Evolutionary conservation across 2,113 vertebrate species (phyloP), one percentile per base, ranked within the genome.

Genomic region (Tachycineta bicolor): DNA sequence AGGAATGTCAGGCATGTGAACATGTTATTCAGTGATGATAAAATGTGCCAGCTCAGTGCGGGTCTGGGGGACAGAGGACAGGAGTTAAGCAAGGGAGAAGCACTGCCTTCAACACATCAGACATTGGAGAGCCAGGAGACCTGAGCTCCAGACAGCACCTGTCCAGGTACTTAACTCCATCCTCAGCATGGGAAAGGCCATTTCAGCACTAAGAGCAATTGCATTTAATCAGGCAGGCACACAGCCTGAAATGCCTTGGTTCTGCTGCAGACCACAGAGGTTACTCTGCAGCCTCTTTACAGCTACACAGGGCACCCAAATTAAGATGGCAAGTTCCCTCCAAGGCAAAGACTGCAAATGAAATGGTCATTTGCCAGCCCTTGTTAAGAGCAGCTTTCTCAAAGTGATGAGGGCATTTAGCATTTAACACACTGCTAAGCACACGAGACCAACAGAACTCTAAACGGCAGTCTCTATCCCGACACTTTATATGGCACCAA

Each of bases 401-500:
- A 37, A 71, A 59, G n/a, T 6, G 37, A 50, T 2, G 6, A 82
- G 41, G 14, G n/a, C 17, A 78, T 87, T 90, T 53, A 76, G 70
- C 22, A 77, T 90, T 88, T 83, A 80, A 83, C 1, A 5, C 25
- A n/a, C 22, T 44, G 81, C 53, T 47, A 34, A 64, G 70, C n/a
- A 60, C 24, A 16, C 31, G 3, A 12, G 29, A 67, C 24, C 53
- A 79, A 55, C 1, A 78, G 26, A 88, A 52, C 21, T 22, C 41
- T 31, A 68, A 39, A 69, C 14, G 26, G 41, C 29, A 39, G 15
- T 43, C 39, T 46, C 49, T 56, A 0, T 2, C 75, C 29, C 34
- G 73, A 22, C 3, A 9, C 6, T 67, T 58, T 12, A 37, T 1
- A 1, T 44, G 49, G 14, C 28, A 14, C 12, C 2, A 0, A 5